These are phyloP conservation scores for Lophius piscatorius DNA, from an alignment of 2,113 vertebrate species.

Conservation along the genomic window DNA sequence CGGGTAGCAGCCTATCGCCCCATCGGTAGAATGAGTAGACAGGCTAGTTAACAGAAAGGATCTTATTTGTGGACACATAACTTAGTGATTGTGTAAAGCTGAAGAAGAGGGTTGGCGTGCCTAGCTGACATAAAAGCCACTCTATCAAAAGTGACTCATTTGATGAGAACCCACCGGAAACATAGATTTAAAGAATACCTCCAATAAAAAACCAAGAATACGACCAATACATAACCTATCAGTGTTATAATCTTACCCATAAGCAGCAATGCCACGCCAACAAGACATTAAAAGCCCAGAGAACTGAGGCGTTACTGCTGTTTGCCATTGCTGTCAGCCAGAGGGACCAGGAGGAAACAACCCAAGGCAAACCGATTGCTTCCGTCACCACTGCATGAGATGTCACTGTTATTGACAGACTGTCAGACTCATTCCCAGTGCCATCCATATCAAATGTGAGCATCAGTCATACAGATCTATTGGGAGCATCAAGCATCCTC, in stretches of 20 bases:
- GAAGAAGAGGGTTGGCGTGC: constrained; percentile 21
- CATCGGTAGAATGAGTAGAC: constrained; percentile 20
- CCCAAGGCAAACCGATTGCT: constrained; percentile 65
- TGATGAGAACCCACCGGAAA: neutral
- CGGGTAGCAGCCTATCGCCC: constrained; percentile 34
- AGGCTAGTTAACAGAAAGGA: neutral
- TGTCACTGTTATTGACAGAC: constrained; percentile 72
- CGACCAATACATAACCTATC: constrained; percentile 39
- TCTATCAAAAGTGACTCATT: constrained; percentile 27
- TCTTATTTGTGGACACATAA: neutral
- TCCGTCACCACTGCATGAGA: constrained; percentile 62
- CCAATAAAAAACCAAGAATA: constrained; percentile 20
- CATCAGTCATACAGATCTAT: constrained; percentile 69
- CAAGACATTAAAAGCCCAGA: constrained; percentile 42
- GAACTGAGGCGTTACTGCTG: constrained; percentile 22
- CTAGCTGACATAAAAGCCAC: constrained; percentile 29
- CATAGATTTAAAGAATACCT: constrained; percentile 12
- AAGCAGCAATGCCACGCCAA: constrained; percentile 12
- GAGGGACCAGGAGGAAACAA: constrained; percentile 67
- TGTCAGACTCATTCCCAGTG: constrained; percentile 63
- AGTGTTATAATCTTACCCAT: constrained; percentile 42
- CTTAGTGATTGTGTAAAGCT: constrained; percentile 17
- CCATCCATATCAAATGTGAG: constrained; percentile 71
- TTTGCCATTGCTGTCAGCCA: constrained; percentile 65
- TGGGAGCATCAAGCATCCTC: constrained; percentile 62